phyloP scores from a whole-genome alignment of 1,140 invertebrate species.

The Nymphalis io region DNA sequence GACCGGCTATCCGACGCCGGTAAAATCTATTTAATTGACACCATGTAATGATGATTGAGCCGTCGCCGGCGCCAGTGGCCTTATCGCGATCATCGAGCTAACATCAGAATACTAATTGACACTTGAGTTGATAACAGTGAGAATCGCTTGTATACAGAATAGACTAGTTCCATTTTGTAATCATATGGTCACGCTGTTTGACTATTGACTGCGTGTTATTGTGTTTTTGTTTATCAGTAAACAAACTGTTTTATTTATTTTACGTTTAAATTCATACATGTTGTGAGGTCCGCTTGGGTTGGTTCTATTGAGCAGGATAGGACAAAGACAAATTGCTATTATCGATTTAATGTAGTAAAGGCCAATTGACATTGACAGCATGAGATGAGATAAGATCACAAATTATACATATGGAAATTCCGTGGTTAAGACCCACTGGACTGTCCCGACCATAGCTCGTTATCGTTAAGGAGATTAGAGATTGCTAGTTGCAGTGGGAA shows the following conservation, averaged over 20 bases:
- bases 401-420: too few relatives aligned
- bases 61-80: conserved; percentile 41
- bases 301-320: too few relatives aligned
- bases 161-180: background rate
- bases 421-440: too few relatives aligned
- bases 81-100: conserved; percentile 55
- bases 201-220: background rate
- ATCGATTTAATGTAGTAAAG: too few relatives aligned
- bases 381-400: too few relatives aligned
- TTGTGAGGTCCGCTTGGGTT: background rate
- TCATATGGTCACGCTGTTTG: conserved; percentile 7
- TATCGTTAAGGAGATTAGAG: too few relatives aligned
- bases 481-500: too few relatives aligned
- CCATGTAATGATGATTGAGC: conserved; percentile 60
- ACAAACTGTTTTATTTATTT: background rate
- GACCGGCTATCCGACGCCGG: conserved; percentile 51
- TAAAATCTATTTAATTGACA: conserved; percentile 57
- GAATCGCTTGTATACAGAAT: conserved; percentile 12
- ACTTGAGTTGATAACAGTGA: conserved; percentile 23
- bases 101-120: conserved; percentile 57
- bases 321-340: too few relatives aligned
- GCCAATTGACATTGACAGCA: too few relatives aligned
- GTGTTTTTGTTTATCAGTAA: background rate
- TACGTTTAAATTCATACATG: background rate
- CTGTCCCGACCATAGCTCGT: too few relatives aligned